Evolutionary conservation across 2,113 vertebrate species (phyloP).

Genomic region (Antechinus stuartii): DNA sequence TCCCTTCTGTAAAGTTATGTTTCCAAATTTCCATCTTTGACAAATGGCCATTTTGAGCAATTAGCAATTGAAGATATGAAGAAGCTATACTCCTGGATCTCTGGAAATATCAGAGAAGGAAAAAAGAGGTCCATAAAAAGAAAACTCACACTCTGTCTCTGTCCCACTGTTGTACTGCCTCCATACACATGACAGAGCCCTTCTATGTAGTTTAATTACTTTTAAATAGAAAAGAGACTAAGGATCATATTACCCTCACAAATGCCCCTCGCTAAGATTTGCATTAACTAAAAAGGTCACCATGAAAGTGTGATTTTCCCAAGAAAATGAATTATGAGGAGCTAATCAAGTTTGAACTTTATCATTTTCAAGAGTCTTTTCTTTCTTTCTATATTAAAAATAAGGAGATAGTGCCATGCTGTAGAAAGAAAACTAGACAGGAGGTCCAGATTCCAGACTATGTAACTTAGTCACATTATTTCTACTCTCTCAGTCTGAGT

Average conservation of each 20-base stretch:
- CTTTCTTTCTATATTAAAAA: conserved; percentile 63
- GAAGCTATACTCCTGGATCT: not conserved
- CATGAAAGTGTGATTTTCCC: conserved; percentile 69
- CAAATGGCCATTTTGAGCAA: not conserved
- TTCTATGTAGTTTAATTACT: conserved; percentile 54
- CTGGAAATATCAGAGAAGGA: not conserved
- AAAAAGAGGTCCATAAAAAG: not conserved
- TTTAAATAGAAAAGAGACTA: conserved; percentile 56
- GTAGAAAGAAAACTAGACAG: not conserved
- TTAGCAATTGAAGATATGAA: not conserved
- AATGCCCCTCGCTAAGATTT: conserved; percentile 27
- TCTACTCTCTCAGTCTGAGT: not conserved
- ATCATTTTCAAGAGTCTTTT: conserved; percentile 61
- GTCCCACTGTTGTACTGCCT: not conserved
- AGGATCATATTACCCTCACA: conserved; percentile 59
- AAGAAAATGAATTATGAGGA: conserved; percentile 74
- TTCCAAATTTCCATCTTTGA: not conserved
- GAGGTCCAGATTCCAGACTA: not conserved
- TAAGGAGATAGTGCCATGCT: not conserved
- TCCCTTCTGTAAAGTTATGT: not conserved
- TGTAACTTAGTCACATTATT: not conserved
- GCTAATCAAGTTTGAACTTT: conserved; percentile 81
- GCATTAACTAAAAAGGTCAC: conserved; percentile 84
- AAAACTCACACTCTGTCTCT: not conserved
- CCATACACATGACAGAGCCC: not conserved